phyloP scores from a whole-genome alignment of 2,797 vertebrate genomes.

The Clarias platycephalus region DNA sequence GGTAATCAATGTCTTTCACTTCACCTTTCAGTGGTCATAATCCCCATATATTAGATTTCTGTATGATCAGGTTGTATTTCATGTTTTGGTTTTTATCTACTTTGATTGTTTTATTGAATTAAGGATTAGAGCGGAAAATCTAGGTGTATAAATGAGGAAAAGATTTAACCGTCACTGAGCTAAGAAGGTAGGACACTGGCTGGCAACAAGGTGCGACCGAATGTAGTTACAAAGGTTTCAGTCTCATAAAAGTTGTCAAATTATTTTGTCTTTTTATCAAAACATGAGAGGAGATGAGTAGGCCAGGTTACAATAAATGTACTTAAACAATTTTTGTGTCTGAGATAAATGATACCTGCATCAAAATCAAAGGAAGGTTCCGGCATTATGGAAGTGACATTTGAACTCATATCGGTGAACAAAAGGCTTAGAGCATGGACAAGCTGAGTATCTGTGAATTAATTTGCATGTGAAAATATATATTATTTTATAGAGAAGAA shows the following conservation, averaged over 20 bases:
- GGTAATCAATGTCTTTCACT: no score
- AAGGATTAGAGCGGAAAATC: not conserved
- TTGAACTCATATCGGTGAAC: no score
- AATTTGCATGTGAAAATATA: no score
- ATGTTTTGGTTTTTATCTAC: not conserved
- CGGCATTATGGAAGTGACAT: no score
- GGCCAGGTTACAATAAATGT: not conserved
- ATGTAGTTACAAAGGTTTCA: not conserved
- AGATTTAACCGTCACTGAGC: not conserved
- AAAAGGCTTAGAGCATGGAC: no score
- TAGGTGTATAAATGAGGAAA: not conserved
- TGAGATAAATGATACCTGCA: not conserved
- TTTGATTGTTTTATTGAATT: not conserved
- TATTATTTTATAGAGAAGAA: no score
- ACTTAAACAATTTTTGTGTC: not conserved
- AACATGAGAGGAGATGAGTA: not conserved
- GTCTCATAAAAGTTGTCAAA: not conserved
- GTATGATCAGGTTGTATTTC: not conserved
- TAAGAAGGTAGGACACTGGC: not conserved
- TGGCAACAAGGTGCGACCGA: not conserved
- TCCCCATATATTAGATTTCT: no score
- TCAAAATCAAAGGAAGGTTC: no score
- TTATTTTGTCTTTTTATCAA: not conserved
- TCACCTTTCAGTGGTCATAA: no score
- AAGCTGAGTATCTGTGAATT: no score